Evolutionary conservation across 2,888 invertebrate genomes (phyloP).

Genomic region (Yponomeuta malinellus): DNA sequence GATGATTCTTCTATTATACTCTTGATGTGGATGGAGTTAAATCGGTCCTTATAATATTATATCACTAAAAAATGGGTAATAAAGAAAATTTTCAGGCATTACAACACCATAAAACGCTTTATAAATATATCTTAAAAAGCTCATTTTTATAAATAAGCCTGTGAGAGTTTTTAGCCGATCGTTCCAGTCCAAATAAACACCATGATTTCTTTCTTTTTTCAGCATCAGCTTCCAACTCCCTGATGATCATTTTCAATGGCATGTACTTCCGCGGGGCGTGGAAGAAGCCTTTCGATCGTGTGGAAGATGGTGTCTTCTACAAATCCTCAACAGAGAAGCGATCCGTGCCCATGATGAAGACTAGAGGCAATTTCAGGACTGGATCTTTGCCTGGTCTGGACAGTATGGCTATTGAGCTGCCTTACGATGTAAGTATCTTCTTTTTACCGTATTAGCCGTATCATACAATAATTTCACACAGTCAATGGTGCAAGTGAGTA

Average conservation of each 20-base stretch:
- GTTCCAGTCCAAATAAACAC: not conserved
- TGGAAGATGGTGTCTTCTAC: slow-evolving; percentile 77
- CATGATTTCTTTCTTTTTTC: slow-evolving; percentile 25
- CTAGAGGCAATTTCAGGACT: slow-evolving; percentile 76
- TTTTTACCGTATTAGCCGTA: no score
- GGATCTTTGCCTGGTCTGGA: slow-evolving; percentile 78
- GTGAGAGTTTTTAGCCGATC: no score
- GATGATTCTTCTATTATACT: no score
- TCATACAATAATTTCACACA: no score
- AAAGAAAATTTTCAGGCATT: no score
- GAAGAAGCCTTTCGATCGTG: slow-evolving; percentile 79
- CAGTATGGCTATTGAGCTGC: slow-evolving; percentile 81
- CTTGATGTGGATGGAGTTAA: no score
- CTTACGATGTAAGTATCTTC: slow-evolving; percentile 79
- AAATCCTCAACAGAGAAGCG: slow-evolving; percentile 76
- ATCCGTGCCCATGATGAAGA: slow-evolving; percentile 81
- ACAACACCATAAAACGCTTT: no score
- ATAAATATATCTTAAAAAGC: no score
- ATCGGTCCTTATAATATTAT: no score
- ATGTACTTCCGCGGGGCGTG: slow-evolving; percentile 88
- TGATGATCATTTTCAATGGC: slow-evolving; percentile 84
- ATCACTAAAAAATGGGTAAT: no score
- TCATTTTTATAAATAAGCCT: no score
- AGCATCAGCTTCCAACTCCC: slow-evolving; percentile 67
- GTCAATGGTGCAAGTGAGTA: no score